Percentiles rank a stretch among this genome's conserved stretches.
Conservation (phyloP, 1,140 invertebrate species). For the Lasioglossum albipes region DNA sequence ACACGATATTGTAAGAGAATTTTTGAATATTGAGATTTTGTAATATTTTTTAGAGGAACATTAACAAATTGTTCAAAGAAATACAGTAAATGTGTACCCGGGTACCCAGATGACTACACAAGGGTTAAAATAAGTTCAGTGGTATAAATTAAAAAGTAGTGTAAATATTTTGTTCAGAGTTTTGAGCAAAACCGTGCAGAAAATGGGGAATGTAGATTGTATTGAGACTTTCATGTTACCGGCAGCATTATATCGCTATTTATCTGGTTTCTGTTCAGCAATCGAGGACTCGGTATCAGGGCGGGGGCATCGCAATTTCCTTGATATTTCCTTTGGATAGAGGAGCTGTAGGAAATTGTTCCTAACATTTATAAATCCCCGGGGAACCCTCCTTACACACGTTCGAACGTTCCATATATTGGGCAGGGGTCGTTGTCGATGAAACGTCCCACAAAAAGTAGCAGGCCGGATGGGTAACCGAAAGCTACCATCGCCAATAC, state of each 20-base stretch:
- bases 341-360: constrained; percentile 3
- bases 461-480: constrained; percentile 24
- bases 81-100: too few species aligned
- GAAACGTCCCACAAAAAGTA: constrained; percentile 38
- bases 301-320: not conserved
- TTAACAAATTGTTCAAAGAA: too few species aligned
- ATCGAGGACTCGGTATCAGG: not conserved
- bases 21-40: too few species aligned
- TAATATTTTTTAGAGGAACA: too few species aligned
- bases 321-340: not conserved
- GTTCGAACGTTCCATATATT: constrained; percentile 40
- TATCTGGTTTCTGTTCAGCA: not conserved
- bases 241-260: not conserved
- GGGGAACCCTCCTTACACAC: constrained; percentile 22
- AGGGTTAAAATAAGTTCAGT: too few species aligned
- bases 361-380: constrained; percentile 12
- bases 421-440: not conserved
- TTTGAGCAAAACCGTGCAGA: too few species aligned
- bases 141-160: too few species aligned
- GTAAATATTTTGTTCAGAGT: too few species aligned
- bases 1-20: too few species aligned
- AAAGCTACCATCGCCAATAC: constrained; percentile 39
- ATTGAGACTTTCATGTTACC: not conserved
- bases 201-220: too few species aligned
- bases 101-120: too few species aligned